These are phyloP conservation scores for Tringa solitaria DNA, from an alignment of 2,113 vertebrate species.

Conservation along the genomic window DNA sequence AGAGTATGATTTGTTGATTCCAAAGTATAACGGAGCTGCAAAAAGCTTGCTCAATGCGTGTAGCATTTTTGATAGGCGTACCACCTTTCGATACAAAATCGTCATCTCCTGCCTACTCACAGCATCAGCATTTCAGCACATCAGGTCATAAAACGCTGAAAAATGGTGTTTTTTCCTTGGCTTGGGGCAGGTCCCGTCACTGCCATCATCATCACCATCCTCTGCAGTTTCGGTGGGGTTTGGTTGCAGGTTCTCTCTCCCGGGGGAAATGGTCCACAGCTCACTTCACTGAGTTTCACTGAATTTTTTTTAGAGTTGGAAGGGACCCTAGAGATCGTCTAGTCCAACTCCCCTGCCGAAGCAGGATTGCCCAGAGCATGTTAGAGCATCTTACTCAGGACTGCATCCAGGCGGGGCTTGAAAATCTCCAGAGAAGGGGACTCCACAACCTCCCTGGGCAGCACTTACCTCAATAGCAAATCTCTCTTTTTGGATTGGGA, in stretches of 20 bases:
- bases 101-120: not conserved
- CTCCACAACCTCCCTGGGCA: no score
- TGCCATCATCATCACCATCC: accelerated
- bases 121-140: not conserved
- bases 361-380: no score
- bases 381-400: no score
- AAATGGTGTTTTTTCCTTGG: not conserved
- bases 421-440: no score
- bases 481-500: not conserved
- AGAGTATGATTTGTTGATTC: not conserved
- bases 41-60: accelerated
- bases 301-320: no score
- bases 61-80: not conserved
- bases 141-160: not conserved
- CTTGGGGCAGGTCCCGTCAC: not conserved
- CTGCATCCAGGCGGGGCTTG: no score
- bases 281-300: no score
- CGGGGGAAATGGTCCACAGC: not conserved
- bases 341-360: no score
- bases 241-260: not conserved
- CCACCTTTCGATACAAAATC: not conserved
- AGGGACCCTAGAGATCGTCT: no score
- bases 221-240: not conserved
- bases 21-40: not conserved
- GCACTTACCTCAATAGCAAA: not conserved